Evolutionary conservation across 1,140 invertebrate genomes (phyloP).

Genomic region (Apocrypta bakeri): DNA sequence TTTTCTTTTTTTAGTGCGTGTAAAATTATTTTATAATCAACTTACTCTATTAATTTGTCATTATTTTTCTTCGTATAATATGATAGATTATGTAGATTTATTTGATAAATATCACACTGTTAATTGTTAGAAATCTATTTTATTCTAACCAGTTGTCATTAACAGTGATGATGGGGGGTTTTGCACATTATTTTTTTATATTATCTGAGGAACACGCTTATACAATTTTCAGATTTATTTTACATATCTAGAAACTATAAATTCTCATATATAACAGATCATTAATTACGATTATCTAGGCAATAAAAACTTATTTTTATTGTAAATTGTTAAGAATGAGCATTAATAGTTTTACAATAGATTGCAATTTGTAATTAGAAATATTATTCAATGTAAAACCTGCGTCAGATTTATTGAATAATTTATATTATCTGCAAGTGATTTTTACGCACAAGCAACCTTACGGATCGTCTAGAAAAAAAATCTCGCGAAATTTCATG

Average conservation of each 20-base stretch:
- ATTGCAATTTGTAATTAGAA: conserved; percentile 25
- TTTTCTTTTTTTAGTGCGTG: background rate
- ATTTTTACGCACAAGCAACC: conserved; percentile 42
- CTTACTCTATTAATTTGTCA: too few species aligned
- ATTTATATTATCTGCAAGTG: background rate
- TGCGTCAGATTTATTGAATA: background rate
- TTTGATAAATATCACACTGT: background rate
- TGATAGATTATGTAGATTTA: background rate
- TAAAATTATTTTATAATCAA: background rate
- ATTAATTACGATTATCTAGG: conserved; percentile 4
- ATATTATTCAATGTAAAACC: conserved; percentile 23
- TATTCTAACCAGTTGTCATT: background rate
- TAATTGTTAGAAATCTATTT: background rate
- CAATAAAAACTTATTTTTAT: conserved; percentile 50
- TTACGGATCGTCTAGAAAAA: background rate
- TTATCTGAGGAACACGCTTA: background rate
- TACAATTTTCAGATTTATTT: background rate
- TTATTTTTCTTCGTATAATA: background rate
- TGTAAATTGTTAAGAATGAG: conserved; percentile 47
- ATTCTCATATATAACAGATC: background rate
- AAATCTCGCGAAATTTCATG: background rate
- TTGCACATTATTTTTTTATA: background rate
- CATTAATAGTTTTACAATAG: conserved; percentile 7
- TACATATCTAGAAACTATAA: background rate
- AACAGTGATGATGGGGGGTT: background rate